phyloP scores from a whole-genome alignment of 2,888 invertebrate species.

The Agrenia bidenticulata region DNA sequence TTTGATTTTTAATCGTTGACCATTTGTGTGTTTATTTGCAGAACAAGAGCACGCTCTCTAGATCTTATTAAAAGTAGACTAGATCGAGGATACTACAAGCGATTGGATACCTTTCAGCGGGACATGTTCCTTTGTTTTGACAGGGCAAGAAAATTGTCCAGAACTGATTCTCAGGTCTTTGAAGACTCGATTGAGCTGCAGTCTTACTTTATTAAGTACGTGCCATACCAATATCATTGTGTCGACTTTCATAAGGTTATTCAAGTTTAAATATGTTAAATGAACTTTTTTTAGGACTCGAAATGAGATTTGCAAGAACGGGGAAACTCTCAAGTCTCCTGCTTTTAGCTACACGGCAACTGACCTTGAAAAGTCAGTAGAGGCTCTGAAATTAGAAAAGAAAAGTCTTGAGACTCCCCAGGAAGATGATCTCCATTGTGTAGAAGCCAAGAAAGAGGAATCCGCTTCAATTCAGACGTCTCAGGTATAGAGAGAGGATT shows the following conservation, averaged over 20 bases:
- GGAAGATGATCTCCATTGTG: slow-evolving; percentile 59
- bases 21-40: too few species aligned
- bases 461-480: slow-evolving; percentile 35
- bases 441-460: slow-evolving; percentile 48
- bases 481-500: slow-evolving; percentile 33
- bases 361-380: slow-evolving; percentile 73
- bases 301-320: slow-evolving; percentile 73
- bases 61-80: slow-evolving; percentile 91
- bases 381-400: slow-evolving; percentile 74
- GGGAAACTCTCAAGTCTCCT: slow-evolving; percentile 78
- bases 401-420: slow-evolving; percentile 74
- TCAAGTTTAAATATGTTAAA: background rate
- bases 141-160: slow-evolving; percentile 76
- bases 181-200: slow-evolving; percentile 94
- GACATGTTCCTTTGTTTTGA: slow-evolving; percentile 94
- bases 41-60: slow-evolving; percentile 79
- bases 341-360: slow-evolving; percentile 78
- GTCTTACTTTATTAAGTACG: slow-evolving; percentile 72
- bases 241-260: background rate
- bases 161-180: slow-evolving; percentile 91
- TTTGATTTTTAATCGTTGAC: slow-evolving; percentile 15
- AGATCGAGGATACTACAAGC: slow-evolving; percentile 86
- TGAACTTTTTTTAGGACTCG: slow-evolving; percentile 53
- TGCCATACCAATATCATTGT: background rate
- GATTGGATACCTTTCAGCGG: slow-evolving; percentile 93